These are phyloP conservation scores for Pyrgilauda ruficollis DNA, from an alignment of 2,113 vertebrate species.

Conservation along the genomic window DNA sequence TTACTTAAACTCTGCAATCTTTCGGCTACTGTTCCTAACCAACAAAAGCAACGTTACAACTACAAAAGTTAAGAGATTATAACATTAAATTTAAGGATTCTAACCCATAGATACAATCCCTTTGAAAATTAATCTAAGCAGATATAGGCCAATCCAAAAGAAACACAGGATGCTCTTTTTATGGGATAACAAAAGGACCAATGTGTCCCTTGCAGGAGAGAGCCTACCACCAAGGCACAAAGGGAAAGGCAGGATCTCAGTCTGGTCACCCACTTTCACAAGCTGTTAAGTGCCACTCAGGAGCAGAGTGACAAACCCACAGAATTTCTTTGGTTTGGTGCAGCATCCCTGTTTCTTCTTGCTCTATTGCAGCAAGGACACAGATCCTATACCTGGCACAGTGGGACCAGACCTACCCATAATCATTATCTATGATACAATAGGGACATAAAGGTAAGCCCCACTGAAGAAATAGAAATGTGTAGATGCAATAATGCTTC, in stretches of 20 bases:
- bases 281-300: not conserved
- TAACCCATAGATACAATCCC: not conserved
- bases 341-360: not conserved
- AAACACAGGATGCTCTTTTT: not conserved
- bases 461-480: not conserved
- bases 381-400: not conserved
- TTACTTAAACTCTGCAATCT: not conserved
- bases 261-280: not conserved
- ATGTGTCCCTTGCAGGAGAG: not conserved
- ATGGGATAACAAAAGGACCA: not conserved
- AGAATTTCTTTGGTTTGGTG: not conserved
- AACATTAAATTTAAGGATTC: not conserved
- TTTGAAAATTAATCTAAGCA: not conserved
- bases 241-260: not conserved
- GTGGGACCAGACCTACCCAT: not conserved
- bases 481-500: not conserved
- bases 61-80: not conserved
- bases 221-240: not conserved
- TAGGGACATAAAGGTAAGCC: not conserved
- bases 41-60: not conserved
- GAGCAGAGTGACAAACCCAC: not conserved
- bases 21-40: not conserved
- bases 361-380: not conserved
- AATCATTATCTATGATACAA: not conserved
- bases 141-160: fast-evolving